Evolutionary conservation across 2,113 vertebrate genomes (phyloP).

Genomic region (Passer montanus): DNA sequence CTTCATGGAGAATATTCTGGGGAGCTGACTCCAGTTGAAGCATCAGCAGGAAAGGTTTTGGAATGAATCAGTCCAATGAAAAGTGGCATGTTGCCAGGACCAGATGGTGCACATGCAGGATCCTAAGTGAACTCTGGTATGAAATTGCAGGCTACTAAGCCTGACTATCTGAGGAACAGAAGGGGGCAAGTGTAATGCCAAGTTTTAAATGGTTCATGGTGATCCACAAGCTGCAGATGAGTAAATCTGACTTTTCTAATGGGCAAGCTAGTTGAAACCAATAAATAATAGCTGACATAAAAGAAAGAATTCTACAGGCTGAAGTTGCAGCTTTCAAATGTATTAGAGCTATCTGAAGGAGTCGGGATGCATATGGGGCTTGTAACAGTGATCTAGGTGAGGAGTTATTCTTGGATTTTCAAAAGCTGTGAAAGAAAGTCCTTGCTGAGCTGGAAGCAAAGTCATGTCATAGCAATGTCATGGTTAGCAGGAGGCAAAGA

Average conservation of each 20-base stretch:
- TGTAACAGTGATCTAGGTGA: neutral
- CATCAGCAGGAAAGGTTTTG: slow-evolving; percentile 1
- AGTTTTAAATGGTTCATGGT: slow-evolving; percentile 8
- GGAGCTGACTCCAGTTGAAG: slow-evolving; percentile 1
- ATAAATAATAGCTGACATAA: neutral
- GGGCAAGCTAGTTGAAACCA: neutral
- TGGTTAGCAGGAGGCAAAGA: neutral
- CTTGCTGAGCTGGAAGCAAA: neutral
- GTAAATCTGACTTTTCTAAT: neutral
- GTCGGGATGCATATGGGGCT: neutral
- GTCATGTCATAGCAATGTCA: neutral
- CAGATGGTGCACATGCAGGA: slow-evolving; percentile 40
- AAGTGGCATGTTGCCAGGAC: neutral
- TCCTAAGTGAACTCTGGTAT: neutral
- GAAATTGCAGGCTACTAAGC: slow-evolving; percentile 23
- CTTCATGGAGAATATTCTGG: neutral
- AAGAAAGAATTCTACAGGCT: neutral
- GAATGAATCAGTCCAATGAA: neutral
- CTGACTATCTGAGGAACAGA: slow-evolving; percentile 40
- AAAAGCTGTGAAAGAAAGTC: neutral
- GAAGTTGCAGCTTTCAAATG: neutral
- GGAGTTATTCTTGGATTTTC: neutral
- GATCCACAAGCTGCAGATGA: slow-evolving; percentile 14
- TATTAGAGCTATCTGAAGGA: neutral
- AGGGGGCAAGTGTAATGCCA: slow-evolving; percentile 34